Evolutionary conservation across 2,797 vertebrate species (phyloP).

Genomic region (Mareca strepera): DNA sequence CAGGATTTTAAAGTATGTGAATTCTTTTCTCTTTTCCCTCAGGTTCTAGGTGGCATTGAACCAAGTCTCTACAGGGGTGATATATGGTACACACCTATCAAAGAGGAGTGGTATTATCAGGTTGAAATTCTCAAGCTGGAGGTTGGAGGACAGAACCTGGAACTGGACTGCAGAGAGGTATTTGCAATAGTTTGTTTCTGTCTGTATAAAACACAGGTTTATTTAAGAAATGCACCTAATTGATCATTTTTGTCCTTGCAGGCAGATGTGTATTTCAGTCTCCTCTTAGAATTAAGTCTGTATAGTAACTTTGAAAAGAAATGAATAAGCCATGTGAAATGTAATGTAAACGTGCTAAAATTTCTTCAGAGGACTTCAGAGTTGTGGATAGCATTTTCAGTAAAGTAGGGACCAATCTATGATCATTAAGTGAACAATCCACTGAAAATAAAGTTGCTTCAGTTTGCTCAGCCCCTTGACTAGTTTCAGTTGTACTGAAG

Average conservation of each 20-base stretch:
- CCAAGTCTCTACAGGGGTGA: constrained; percentile 86
- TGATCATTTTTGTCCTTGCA: not conserved
- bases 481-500: not conserved
- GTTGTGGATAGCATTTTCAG: not conserved
- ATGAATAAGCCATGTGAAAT: not conserved
- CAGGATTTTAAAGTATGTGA: not conserved
- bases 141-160: constrained; percentile 89
- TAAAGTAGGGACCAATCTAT: not conserved
- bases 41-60: constrained; percentile 94
- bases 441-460: not conserved
- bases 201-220: not conserved
- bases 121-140: constrained; percentile 96
- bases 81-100: constrained; percentile 94
- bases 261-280: not conserved
- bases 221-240: not conserved
- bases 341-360: not conserved
- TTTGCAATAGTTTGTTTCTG: not conserved
- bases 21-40: not conserved
- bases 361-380: not conserved
- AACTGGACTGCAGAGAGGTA: constrained; percentile 96
- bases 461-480: not conserved
- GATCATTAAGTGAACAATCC: not conserved
- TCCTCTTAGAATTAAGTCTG: not conserved
- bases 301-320: not conserved
- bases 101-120: constrained; percentile 97